phyloP scores from a whole-genome alignment of 2,797 vertebrate species.

The Lacerta bilineata region DNA sequence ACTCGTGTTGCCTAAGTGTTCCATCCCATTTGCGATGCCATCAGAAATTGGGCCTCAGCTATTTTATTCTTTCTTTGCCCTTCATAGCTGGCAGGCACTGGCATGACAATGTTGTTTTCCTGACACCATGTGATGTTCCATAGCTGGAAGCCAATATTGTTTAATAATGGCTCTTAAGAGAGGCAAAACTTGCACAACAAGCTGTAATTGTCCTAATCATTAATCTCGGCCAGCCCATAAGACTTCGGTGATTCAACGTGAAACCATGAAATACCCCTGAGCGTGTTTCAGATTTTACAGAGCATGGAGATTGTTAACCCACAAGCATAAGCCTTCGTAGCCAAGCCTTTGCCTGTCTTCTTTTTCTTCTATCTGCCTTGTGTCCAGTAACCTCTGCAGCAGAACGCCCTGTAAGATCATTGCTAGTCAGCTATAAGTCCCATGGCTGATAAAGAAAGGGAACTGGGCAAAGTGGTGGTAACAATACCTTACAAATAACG shows the following conservation, averaged over 20 bases:
- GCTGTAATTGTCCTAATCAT: constrained; percentile 60
- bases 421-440: neutral
- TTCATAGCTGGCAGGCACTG: constrained; percentile 32
- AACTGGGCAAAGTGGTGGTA: neutral
- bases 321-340: constrained; percentile 45
- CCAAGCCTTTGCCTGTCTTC: constrained; percentile 16
- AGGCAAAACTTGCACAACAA: constrained; percentile 55
- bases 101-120: constrained; percentile 40
- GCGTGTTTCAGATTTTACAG: constrained; percentile 49
- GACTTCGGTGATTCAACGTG: constrained; percentile 72
- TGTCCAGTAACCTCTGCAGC: neutral
- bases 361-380: neutral
- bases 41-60: constrained; percentile 12
- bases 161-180: constrained; percentile 58
- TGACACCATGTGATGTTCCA: constrained; percentile 65
- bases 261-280: constrained; percentile 31
- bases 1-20: neutral
- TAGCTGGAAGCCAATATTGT: constrained; percentile 71
- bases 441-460: neutral
- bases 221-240: constrained; percentile 58
- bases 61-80: constrained; percentile 18
- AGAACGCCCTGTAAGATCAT: neutral
- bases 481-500: neutral
- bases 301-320: constrained; percentile 61
- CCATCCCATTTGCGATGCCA: constrained; percentile 22